These are phyloP conservation scores for Apodemus sylvaticus DNA, from an alignment of 2,113 vertebrate species.

Conservation along the genomic window DNA sequence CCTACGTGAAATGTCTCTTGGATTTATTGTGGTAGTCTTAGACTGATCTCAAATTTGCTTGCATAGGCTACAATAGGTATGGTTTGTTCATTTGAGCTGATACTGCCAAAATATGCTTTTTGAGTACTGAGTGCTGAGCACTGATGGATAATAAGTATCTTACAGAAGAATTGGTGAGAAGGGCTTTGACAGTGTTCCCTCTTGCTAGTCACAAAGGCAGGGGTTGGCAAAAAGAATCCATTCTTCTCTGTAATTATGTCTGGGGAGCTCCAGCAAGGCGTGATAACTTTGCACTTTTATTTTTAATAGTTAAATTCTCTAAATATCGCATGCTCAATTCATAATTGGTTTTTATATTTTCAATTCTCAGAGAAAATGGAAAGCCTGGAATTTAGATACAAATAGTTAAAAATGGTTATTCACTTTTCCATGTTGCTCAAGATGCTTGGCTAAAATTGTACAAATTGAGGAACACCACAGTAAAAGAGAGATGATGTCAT, in stretches of 20 bases:
- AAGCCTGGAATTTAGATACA: slow-evolving; percentile 50
- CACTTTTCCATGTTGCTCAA: neutral
- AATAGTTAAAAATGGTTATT: slow-evolving; percentile 51
- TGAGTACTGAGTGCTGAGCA: neutral
- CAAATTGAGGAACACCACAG: neutral
- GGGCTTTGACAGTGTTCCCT: neutral
- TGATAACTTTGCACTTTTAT: slow-evolving; percentile 43
- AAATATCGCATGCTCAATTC: slow-evolving; percentile 32
- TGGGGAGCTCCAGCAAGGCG: neutral
- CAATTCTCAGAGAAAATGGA: slow-evolving; percentile 50
- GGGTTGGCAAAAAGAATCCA: slow-evolving; percentile 25
- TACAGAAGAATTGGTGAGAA: slow-evolving; percentile 2
- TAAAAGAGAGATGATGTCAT: neutral
- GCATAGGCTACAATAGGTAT: slow-evolving; percentile 27
- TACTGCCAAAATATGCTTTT: neutral
- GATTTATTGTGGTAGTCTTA: slow-evolving; percentile 74
- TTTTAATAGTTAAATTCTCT: slow-evolving; percentile 47
- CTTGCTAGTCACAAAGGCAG: neutral
- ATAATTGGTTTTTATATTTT: slow-evolving; percentile 60
- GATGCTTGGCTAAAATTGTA: neutral
- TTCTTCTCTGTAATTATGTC: neutral
- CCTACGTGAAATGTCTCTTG: slow-evolving; percentile 55
- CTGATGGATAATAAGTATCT: neutral
- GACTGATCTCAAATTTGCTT: slow-evolving; percentile 77
- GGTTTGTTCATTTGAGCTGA: neutral